phyloP scores from a whole-genome alignment of 2,888 invertebrate species.

The Andrena bucephala region DNA sequence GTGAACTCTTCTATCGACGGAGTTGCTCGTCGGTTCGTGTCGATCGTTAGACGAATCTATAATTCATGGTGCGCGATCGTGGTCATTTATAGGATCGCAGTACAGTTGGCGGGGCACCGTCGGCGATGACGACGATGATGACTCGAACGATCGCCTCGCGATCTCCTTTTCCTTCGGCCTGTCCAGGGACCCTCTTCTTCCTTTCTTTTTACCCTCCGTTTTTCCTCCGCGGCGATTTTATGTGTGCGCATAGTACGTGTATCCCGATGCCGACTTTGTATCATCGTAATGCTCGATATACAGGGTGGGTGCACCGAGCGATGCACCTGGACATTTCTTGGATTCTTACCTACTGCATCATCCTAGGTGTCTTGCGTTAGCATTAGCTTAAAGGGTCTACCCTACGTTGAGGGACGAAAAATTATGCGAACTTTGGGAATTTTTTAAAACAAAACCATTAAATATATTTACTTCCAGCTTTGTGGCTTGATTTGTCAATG shows the following conservation, averaged over 20 bases:
- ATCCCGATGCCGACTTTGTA: constrained; percentile 59
- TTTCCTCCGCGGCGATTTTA: constrained; percentile 36
- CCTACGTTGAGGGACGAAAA: too few species aligned
- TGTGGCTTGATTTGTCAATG: too few species aligned
- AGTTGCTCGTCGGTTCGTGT: not conserved
- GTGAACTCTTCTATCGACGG: constrained; percentile 30
- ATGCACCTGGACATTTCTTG: not conserved
- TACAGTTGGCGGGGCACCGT: constrained; percentile 24
- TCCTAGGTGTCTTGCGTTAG: not conserved
- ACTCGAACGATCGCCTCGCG: constrained; percentile 49
- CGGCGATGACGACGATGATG: constrained; percentile 46
- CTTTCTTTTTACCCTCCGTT: constrained; percentile 1
- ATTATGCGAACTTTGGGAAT: too few species aligned
- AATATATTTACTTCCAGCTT: too few species aligned
- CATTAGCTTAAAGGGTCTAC: not conserved
- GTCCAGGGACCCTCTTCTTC: constrained; percentile 41
- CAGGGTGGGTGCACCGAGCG: constrained; percentile 48
- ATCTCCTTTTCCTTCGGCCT: constrained; percentile 48
- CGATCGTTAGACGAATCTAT: constrained; percentile 55
- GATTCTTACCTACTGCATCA: not conserved
- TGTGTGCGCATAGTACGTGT: constrained; percentile 53
- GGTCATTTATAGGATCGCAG: constrained; percentile 49
- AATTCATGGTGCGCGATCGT: constrained; percentile 47
- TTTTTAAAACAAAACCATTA: too few species aligned
- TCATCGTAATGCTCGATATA: constrained; percentile 59